Percentiles rank a stretch among this genome's conserved stretches.
phyloP scores from a whole-genome alignment of 2,113 vertebrate species.

The Stegostoma tigrinum region DNA sequence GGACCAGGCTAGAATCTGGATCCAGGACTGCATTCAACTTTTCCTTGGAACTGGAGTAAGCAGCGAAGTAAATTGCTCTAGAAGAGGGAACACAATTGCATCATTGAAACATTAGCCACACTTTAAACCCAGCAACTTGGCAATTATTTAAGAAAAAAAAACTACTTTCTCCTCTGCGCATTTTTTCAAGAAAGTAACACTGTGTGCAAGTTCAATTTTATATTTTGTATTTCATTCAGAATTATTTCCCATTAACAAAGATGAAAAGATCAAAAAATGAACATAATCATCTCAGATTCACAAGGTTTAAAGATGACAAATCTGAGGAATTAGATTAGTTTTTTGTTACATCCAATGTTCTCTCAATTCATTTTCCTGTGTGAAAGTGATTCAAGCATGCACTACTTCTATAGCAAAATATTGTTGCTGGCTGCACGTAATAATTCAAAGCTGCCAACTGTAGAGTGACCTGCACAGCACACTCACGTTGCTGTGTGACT shows the following conservation, averaged over 20 bases:
- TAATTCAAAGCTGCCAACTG: too few species aligned
- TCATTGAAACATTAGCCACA: not conserved
- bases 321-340: not conserved
- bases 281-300: not conserved
- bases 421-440: too few species aligned
- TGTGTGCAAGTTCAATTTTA: not conserved
- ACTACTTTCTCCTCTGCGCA: too few species aligned
- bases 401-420: too few species aligned
- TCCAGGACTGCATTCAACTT: constrained; percentile 76
- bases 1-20: constrained; percentile 86
- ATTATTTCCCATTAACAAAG: not conserved
- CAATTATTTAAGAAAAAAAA: not conserved
- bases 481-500: too few species aligned
- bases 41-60: constrained; percentile 93
- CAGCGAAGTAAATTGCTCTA: constrained; percentile 97
- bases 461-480: too few species aligned
- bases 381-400: too few species aligned
- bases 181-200: too few species aligned
- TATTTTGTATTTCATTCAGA: not conserved
- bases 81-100: constrained; percentile 43
- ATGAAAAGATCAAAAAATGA: not conserved
- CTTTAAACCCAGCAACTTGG: not conserved
- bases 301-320: not conserved
- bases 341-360: not conserved
- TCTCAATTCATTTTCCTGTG: too few species aligned